Base-by-base conservation (phyloP, 2,113 vertebrate species). In the Bostrychus sinensis region DNA sequence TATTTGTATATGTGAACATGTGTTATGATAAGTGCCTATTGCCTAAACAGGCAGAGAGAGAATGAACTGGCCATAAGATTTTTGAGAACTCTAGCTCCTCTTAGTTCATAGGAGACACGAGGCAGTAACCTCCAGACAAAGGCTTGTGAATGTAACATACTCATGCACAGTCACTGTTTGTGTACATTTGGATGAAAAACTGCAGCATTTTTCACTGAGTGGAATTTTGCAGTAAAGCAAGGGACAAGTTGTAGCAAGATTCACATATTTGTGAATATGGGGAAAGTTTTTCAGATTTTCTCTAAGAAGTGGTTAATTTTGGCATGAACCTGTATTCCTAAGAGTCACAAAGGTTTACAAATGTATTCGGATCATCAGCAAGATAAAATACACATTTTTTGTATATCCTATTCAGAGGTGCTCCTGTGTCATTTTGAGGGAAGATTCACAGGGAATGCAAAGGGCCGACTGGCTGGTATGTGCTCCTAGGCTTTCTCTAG, bases 11-110 rank as follows among this genome's bases (percentile, higher is more conserved):
- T 89, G 89, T 93, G 91, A 92, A 89, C 87, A 83, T 91, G 88
- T 93, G 93, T 94, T 70, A 83, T 91, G 23, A 51, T 90, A 97
- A 98, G 96, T 98, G 96, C 96, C 96, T 98, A 93, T 93, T 91
- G 88, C 93, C 90, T 89, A 84, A 46, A 72, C 71, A 84, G 78
- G 82, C 69, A 57, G 72, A 66, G 58, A 78, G 65, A 66, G 60
- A 78, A 72, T 62, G 51, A 78, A 54, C 75, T 72, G 86, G 63
- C 81, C 86, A 82, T 74, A 83, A 88, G 89, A 85, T 92, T 91
- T 67, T 93, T 94, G 87, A 91, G 93, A 14, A 28, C 89, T 93
- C 92, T 86, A 88, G 90, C 84, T 79, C 85, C 89, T 62, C 68
- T 89, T 90, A 91, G 91, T 92, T 81, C 87, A 87, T 92, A 89